A percentile compares a stretch with the other conserved stretches of the same genome.
Evolutionary conservation across 2,113 vertebrate genomes (phyloP).

Genomic region (Porphyrio hochstetteri): DNA sequence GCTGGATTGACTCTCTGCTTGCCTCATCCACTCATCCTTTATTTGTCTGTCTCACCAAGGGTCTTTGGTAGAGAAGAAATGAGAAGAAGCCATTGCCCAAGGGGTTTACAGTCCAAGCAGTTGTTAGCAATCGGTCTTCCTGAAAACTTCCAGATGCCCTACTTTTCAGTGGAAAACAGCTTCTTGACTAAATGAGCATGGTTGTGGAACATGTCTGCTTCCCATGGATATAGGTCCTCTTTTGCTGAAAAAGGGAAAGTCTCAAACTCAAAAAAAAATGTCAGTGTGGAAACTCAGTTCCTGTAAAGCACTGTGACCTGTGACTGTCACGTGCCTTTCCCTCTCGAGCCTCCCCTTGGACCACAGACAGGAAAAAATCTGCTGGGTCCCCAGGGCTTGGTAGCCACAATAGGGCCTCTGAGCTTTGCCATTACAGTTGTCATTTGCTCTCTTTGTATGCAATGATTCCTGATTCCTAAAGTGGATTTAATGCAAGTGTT

Average conservation of each 20-base stretch:
- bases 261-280: background rate
- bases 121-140: background rate
- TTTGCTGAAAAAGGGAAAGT: background rate
- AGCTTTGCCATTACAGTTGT: background rate
- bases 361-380: background rate
- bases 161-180: background rate
- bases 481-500: background rate
- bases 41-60: background rate
- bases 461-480: background rate
- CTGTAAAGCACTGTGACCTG: background rate
- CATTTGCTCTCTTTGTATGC: background rate
- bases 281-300: background rate
- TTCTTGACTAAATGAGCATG: background rate
- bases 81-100: background rate
- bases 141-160: background rate
- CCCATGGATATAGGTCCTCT: background rate
- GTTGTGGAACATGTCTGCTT: background rate
- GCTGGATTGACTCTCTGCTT: background rate
- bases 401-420: background rate
- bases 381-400: background rate
- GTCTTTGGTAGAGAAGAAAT: background rate
- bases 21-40: background rate
- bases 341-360: background rate
- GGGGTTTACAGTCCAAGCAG: background rate
- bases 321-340: background rate